phyloP scores from a whole-genome alignment of 2,888 invertebrate genomes.

The Strigamia crassipes region DNA sequence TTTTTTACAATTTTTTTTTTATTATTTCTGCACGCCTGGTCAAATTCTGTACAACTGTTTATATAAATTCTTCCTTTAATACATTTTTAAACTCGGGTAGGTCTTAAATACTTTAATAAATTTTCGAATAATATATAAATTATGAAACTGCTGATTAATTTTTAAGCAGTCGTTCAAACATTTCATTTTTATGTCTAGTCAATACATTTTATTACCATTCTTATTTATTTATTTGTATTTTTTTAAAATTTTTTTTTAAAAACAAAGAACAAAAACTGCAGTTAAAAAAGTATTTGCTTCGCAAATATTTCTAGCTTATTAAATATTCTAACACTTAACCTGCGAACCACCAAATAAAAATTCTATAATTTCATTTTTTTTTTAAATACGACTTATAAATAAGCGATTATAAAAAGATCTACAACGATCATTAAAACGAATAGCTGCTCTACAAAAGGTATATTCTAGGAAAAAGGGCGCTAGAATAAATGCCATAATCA shows the following conservation, averaged over 20 bases:
- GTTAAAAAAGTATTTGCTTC: not conserved
- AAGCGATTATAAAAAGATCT: slow-evolving; percentile 27
- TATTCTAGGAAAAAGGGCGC: not conserved
- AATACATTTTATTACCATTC: not conserved
- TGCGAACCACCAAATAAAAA: slow-evolving; percentile 32
- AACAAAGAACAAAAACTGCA: not conserved
- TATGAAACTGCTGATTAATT: not conserved
- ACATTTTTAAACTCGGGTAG: not conserved
- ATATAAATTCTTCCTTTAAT: not conserved
- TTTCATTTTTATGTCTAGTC: not conserved
- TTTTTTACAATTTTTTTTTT: not conserved
- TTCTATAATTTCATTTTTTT: slow-evolving; percentile 8
- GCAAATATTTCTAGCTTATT: slow-evolving; percentile 7
- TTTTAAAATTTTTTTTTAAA: not conserved
- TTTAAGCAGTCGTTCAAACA: not conserved
- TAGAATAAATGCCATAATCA: not conserved
- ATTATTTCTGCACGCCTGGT: not conserved
- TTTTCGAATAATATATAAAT: not conserved
- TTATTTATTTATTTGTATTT: not conserved
- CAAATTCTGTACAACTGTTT: slow-evolving; percentile 13
- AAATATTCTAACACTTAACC: not conserved
- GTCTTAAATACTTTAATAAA: not conserved
- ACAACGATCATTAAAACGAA: slow-evolving; percentile 22
- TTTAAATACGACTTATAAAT: not conserved
- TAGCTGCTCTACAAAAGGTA: slow-evolving; percentile 8